Evolutionary conservation across 2,888 invertebrate species (phyloP), one percentile per base, ranked within the genome.

Genomic region (Dynastes hyllus): DNA sequence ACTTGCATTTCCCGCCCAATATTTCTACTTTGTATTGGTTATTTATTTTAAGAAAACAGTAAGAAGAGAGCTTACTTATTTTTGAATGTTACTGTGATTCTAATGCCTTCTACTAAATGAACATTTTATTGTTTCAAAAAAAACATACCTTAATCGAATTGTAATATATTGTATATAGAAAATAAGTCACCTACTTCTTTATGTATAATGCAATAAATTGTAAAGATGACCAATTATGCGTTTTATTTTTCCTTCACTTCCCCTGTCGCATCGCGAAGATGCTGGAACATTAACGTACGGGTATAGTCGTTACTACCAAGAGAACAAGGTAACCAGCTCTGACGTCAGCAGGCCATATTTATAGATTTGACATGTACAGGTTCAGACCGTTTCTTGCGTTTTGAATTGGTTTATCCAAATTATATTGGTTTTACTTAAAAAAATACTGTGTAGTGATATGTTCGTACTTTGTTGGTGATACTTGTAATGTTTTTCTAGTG

Each of bases 81-180:
- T 70, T 79, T 79, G 51, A 82, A 84, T 85, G 83, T 86, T 86
- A 87, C 87, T 87, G 87, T 87, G 87, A 87, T 87, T 85, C 85
- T 85, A 86, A 86, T 85, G 86, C 86, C 86, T 86, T 86, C 87
- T 86, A 86, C 86, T 84, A 84, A 70, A 77, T 80, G 81, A 80
- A 83, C 81, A 81, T 80, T 82, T 81, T 77, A 77, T 77, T 66
- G 77, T 79, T 79, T 77, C 61, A 29, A 65, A 63, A 63, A 67
- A 53, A 58, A n/a, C n/a, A 55, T 66, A 77, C 77, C 67, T 69
- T 71, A 78, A 78, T 69, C 55, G 29, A 69, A 76, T 76, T 79
- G 79, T 84, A 83, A 83, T 83, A 81, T 83, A 83, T 80, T 85
- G 85, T 85, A 85, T 81, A 85, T 85, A 84, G 45, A 78, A 71